Evolutionary conservation across 2,888 invertebrate species (phyloP).

Genomic region (Lasioglossum morio): DNA sequence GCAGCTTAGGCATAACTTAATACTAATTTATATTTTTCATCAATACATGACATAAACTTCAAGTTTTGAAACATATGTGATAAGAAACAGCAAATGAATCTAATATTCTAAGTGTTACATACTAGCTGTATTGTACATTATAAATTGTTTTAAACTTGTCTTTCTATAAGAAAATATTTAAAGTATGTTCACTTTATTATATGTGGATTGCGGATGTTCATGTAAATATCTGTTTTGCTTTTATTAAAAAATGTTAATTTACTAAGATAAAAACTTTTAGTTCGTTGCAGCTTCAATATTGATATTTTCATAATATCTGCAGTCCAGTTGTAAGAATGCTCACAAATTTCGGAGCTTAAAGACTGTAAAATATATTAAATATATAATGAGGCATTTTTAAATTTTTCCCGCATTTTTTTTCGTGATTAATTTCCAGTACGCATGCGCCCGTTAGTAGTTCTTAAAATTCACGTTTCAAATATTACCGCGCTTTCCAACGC

Average conservation of each 20-base stretch:
- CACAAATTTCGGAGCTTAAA: background rate
- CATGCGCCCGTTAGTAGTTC: background rate
- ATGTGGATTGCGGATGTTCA: background rate
- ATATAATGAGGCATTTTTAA: background rate
- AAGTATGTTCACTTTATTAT: background rate
- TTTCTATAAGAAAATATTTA: background rate
- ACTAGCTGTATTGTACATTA: background rate
- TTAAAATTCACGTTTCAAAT: slow-evolving; percentile 83
- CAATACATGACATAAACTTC: background rate
- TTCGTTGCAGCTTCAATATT: background rate
- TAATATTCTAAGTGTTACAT: background rate
- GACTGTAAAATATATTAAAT: slow-evolving; percentile 23
- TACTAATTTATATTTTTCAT: slow-evolving; percentile 36
- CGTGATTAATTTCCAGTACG: background rate
- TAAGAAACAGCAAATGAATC: background rate
- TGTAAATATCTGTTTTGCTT: background rate
- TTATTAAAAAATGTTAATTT: background rate
- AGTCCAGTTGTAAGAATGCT: background rate
- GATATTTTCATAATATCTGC: background rate
- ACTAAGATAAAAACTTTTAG: background rate
- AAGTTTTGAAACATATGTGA: background rate
- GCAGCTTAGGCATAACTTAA: background rate
- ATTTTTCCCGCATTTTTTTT: background rate
- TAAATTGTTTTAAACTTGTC: background rate
- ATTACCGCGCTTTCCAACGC: slow-evolving; percentile 88